Percentiles rank a stretch among this genome's conserved stretches.
These are phyloP conservation scores for Champsocephalus gunnari DNA, from an alignment of 2,797 vertebrate genomes.

Conservation along the genomic window DNA sequence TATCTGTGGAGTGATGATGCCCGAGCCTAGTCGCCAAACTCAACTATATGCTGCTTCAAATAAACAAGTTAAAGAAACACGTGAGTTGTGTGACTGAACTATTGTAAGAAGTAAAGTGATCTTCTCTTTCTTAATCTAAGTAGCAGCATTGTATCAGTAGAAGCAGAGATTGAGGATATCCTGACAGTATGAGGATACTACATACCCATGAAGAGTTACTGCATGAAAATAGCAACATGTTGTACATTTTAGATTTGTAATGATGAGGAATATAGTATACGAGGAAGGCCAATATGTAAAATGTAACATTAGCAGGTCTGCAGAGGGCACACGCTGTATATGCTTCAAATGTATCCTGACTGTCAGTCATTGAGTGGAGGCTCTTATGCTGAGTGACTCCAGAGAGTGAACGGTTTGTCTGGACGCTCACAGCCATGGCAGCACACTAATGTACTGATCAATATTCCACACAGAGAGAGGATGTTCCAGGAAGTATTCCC, in stretches of 20 bases:
- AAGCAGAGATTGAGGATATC: not conserved
- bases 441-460: slow-evolving; percentile 67
- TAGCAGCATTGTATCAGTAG: not conserved
- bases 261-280: not conserved
- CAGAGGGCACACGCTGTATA: not conserved
- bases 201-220: not conserved
- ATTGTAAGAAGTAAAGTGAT: not conserved
- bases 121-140: not conserved
- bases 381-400: slow-evolving; percentile 46
- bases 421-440: slow-evolving; percentile 35
- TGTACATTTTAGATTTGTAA: not conserved
- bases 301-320: not conserved
- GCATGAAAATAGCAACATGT: not conserved
- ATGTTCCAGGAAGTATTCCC: slow-evolving; percentile 67
- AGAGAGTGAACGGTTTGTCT: slow-evolving; percentile 52
- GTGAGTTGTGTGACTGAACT: too few relatives aligned
- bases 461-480: slow-evolving; percentile 61
- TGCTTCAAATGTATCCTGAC: slow-evolving; percentile 34
- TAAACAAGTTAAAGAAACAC: too few relatives aligned
- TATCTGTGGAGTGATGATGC: too few relatives aligned
- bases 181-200: not conserved
- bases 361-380: slow-evolving; percentile 39
- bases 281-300: not conserved
- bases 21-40: too few relatives aligned
- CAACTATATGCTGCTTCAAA: too few relatives aligned